phyloP scores from a whole-genome alignment of 2,888 invertebrate genomes.

The Archips crataeganus region DNA sequence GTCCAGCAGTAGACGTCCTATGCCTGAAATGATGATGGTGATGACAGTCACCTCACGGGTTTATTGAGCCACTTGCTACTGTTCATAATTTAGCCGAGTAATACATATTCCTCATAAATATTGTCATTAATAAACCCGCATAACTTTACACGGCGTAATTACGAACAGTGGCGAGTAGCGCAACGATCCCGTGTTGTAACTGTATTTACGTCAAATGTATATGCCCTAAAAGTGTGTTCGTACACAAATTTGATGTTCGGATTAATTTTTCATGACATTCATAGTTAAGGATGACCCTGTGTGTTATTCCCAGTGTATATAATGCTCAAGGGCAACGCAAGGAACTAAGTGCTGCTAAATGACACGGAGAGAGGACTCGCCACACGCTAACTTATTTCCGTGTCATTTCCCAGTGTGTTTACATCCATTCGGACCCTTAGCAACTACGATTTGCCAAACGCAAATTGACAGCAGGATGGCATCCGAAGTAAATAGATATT shows the following conservation, averaged over 20 bases:
- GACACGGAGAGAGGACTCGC: slow-evolving; percentile 17
- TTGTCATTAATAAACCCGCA: too few relatives aligned
- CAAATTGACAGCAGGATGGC: background rate
- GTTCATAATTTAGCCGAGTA: too few relatives aligned
- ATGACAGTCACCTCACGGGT: too few relatives aligned
- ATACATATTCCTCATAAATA: too few relatives aligned
- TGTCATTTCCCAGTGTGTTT: slow-evolving; percentile 24
- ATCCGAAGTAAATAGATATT: background rate
- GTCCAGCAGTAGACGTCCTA: too few relatives aligned
- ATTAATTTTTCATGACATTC: slow-evolving; percentile 24
- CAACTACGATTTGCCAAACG: background rate
- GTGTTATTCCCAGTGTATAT: slow-evolving; percentile 17
- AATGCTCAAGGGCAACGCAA: slow-evolving; percentile 17
- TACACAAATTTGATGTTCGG: slow-evolving; percentile 15
- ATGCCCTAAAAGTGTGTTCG: background rate
- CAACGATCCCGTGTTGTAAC: too few relatives aligned
- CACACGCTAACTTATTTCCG: slow-evolving; percentile 29
- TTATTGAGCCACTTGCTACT: too few relatives aligned
- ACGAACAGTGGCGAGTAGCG: too few relatives aligned
- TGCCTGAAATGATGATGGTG: too few relatives aligned
- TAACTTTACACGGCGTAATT: too few relatives aligned
- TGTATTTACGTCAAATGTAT: too few relatives aligned
- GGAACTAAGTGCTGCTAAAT: slow-evolving; percentile 27
- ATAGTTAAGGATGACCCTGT: slow-evolving; percentile 17
- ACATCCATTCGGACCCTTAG: background rate